Conservation (phyloP, 2,888 invertebrate species). For the Myopa testacea region DNA sequence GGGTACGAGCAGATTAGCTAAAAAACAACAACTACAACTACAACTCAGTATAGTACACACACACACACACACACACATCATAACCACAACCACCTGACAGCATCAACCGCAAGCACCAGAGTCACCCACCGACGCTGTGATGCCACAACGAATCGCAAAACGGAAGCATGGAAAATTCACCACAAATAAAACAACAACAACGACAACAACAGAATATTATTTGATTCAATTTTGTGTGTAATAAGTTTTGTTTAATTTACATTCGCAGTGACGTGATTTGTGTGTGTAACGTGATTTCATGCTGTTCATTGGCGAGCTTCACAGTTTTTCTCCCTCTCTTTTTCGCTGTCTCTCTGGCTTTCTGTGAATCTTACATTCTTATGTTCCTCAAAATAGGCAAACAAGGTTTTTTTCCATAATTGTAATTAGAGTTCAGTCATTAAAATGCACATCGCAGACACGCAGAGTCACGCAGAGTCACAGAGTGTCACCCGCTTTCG, state of each 20-base stretch:
- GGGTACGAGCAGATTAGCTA: not conserved
- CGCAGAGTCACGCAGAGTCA: not conserved
- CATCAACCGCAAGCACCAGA: conserved; percentile 4
- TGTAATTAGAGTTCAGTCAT: conserved; percentile 23
- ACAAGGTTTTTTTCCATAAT: conserved; percentile 4
- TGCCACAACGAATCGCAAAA: not conserved
- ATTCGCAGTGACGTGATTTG: conserved; percentile 36
- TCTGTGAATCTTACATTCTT: not conserved
- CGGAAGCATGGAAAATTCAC: not conserved
- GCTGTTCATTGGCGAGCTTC: not conserved
- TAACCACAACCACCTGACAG: not conserved
- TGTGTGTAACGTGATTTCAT: conserved; percentile 22
- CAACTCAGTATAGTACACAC: too few species aligned
- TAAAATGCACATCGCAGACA: not conserved
- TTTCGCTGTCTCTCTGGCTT: not conserved
- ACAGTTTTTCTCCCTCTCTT: not conserved
- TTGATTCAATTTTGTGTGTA: conserved; percentile 33
- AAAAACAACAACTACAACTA: not conserved
- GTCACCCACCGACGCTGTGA: not conserved
- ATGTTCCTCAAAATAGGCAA: too few species aligned
- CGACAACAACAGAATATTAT: conserved; percentile 18
- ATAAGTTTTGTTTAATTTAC: conserved; percentile 37
- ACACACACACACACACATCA: not conserved
- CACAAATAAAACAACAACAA: not conserved
- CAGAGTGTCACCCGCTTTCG: not conserved